Conservation (phyloP, 2,797 vertebrate genomes). For the Antrozous pallidus region DNA sequence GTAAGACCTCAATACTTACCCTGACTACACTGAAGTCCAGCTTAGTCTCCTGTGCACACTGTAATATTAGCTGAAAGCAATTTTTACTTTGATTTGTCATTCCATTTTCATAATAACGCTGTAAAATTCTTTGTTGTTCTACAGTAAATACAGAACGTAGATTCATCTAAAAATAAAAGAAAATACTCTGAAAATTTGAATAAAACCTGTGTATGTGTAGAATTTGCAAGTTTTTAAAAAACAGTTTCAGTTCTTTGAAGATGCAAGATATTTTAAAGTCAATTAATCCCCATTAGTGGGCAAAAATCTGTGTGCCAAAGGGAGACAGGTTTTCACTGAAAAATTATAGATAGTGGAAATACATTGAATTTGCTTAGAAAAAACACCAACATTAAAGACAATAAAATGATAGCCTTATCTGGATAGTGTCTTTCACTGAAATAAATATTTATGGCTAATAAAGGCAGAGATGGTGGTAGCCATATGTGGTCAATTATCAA, state of each 20-base stretch:
- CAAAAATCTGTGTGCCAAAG: slow-evolving; percentile 55
- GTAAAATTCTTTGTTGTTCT: slow-evolving; percentile 97
- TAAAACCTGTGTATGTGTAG: slow-evolving; percentile 67
- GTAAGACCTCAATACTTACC: slow-evolving; percentile 88
- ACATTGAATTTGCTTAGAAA: slow-evolving; percentile 41
- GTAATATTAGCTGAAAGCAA: slow-evolving; percentile 99
- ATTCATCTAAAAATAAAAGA: slow-evolving; percentile 95
- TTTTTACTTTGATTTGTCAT: slow-evolving; percentile 99
- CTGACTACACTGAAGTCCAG: slow-evolving; percentile 99
- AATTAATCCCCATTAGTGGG: slow-evolving; percentile 40
- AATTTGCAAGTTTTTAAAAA: slow-evolving; percentile 65
- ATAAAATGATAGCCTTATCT: slow-evolving; percentile 35
- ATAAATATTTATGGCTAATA: slow-evolving; percentile 58
- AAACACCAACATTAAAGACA: slow-evolving; percentile 39
- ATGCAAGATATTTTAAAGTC: slow-evolving; percentile 20
- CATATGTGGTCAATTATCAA: slow-evolving; percentile 55
- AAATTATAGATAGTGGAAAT: slow-evolving; percentile 36
- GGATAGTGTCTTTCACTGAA: slow-evolving; percentile 40
- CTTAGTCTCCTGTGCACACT: slow-evolving; percentile 98
- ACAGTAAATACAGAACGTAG: slow-evolving; percentile 97
- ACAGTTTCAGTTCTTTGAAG: background rate
- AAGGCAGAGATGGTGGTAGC: slow-evolving; percentile 46
- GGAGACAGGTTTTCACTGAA: slow-evolving; percentile 34
- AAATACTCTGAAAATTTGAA: slow-evolving; percentile 83
- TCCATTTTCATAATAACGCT: slow-evolving; percentile 98